These are phyloP conservation scores for Heliconius charithonia DNA, from an alignment of 2,888 invertebrate genomes.

Conservation along the genomic window DNA sequence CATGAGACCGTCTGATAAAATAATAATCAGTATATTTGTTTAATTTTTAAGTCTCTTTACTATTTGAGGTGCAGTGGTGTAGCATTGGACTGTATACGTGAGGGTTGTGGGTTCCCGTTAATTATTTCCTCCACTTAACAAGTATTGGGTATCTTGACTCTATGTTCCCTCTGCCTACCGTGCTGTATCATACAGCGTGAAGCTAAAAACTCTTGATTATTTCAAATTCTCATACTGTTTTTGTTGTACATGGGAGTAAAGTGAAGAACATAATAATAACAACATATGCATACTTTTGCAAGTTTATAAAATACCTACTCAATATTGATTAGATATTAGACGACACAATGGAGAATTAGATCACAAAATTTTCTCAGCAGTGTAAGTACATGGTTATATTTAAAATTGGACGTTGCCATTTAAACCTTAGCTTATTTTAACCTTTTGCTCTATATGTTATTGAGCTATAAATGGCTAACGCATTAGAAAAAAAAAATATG, in stretches of 20 bases:
- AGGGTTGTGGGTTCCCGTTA: too few relatives aligned
- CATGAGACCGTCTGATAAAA: not conserved
- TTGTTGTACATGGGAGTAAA: too few relatives aligned
- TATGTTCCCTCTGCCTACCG: not conserved
- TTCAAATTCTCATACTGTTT: not conserved
- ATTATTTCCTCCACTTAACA: too few relatives aligned
- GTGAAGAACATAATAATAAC: too few relatives aligned
- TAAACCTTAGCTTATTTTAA: not conserved
- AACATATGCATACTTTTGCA: too few relatives aligned
- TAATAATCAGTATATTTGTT: too few relatives aligned
- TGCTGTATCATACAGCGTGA: not conserved
- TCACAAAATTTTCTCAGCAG: not conserved
- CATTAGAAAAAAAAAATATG: not conserved
- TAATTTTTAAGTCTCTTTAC: too few relatives aligned
- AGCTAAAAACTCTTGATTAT: not conserved
- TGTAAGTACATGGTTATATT: not conserved
- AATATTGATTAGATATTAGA: too few relatives aligned
- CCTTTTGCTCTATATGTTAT: not conserved
- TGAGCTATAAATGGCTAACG: not conserved
- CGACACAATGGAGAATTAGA: not conserved
- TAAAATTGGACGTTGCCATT: slow-evolving; percentile 8
- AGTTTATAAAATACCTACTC: too few relatives aligned
- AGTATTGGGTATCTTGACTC: not conserved
- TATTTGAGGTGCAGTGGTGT: not conserved
- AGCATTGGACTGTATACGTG: not conserved